phyloP scores from a whole-genome alignment of 2,888 invertebrate genomes.

The Onthophagus sagittarius region DNA sequence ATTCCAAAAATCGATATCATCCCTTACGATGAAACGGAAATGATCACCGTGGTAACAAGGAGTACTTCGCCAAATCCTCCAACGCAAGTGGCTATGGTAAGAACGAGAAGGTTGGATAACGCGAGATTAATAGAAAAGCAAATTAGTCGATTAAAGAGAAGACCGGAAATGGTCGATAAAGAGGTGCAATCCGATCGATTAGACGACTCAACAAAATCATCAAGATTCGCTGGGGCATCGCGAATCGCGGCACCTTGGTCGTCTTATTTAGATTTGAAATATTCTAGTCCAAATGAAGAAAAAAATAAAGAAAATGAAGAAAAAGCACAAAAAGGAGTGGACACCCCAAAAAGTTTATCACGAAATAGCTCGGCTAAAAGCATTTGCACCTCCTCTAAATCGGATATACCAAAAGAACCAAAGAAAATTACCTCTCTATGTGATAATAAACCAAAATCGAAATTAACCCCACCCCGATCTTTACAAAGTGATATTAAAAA shows the following conservation, averaged over 20 bases:
- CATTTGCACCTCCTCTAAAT: slow-evolving; percentile 42
- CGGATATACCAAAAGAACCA: slow-evolving; percentile 30
- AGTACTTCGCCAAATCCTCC: slow-evolving; percentile 77
- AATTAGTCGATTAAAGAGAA: slow-evolving; percentile 57
- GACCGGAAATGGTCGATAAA: slow-evolving; percentile 59
- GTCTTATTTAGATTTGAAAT: slow-evolving; percentile 55
- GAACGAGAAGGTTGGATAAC: slow-evolving; percentile 67
- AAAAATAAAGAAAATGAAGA: slow-evolving; percentile 34
- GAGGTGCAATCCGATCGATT: slow-evolving; percentile 70
- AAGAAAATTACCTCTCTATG: slow-evolving; percentile 24
- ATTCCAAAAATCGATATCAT: slow-evolving; percentile 10
- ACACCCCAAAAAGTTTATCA: slow-evolving; percentile 45
- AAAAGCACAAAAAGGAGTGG: slow-evolving; percentile 27
- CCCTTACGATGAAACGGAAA: slow-evolving; percentile 43
- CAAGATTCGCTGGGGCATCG: slow-evolving; percentile 61
- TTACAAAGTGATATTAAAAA: slow-evolving; percentile 37
- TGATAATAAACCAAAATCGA: slow-evolving; percentile 31
- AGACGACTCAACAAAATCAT: slow-evolving; percentile 65
- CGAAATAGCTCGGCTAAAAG: slow-evolving; percentile 49
- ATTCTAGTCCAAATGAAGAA: slow-evolving; percentile 43
- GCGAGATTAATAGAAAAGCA: slow-evolving; percentile 70
- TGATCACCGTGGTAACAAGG: slow-evolving; percentile 65
- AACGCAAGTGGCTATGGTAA: slow-evolving; percentile 52
- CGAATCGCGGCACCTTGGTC: slow-evolving; percentile 59
- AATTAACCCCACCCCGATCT: slow-evolving; percentile 31